Conservation (phyloP, 2,888 invertebrate genomes). For the Phengaris arion region DNA sequence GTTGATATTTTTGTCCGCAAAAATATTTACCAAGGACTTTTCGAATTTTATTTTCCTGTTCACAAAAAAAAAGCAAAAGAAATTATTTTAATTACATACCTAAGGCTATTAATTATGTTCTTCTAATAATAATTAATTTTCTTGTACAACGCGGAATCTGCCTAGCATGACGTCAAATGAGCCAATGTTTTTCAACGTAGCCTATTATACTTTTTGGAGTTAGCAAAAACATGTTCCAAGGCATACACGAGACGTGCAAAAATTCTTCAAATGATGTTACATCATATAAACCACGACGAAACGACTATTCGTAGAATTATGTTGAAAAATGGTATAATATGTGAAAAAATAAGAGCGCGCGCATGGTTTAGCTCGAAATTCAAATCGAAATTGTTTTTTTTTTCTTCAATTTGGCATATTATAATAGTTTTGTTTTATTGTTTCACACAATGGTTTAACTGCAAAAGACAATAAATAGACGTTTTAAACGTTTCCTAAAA, state of each 20-base stretch:
- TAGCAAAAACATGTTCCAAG: conserved; percentile 18
- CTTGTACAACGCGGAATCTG: neutral
- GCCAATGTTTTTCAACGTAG: neutral
- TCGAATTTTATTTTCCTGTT: neutral
- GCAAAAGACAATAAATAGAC: neutral
- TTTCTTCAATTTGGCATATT: too few relatives aligned
- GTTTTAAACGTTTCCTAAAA: too few relatives aligned
- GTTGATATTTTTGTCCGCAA: neutral
- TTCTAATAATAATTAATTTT: neutral
- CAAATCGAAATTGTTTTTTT: neutral
- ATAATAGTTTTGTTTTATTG: neutral
- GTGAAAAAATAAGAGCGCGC: too few relatives aligned
- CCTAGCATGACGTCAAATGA: neutral
- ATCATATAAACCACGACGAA: neutral
- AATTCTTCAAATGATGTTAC: neutral
- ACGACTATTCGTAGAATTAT: neutral
- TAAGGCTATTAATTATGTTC: neutral
- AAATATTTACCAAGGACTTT: neutral
- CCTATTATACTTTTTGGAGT: conserved; percentile 23
- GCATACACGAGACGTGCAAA: neutral
- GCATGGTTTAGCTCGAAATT: neutral
- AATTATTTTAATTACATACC: conserved; percentile 1
- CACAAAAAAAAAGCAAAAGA: neutral
- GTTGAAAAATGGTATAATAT: neutral
- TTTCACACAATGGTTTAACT: neutral